These are phyloP conservation scores for Eulemur mongoz DNA, from an alignment of 2,797 vertebrate genomes.

Conservation along the genomic window DNA sequence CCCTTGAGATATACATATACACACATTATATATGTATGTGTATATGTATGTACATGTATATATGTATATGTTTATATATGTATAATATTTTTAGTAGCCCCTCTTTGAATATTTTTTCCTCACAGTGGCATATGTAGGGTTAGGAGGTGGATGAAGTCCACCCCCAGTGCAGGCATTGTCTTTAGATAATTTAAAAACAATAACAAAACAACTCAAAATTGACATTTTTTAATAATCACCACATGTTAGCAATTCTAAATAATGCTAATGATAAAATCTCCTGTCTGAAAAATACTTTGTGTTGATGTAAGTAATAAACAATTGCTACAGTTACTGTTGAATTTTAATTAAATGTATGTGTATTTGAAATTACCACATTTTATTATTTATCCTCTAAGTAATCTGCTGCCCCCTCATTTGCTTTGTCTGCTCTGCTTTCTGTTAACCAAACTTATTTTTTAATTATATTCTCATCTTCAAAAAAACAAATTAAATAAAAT, in stretches of 20 bases:
- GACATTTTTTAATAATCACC: not conserved
- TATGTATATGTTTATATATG: not conserved
- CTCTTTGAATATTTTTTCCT: not conserved
- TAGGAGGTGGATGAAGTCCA: not conserved
- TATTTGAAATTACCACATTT: not conserved
- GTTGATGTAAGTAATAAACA: not conserved
- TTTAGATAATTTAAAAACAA: not conserved
- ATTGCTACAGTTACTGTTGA: not conserved
- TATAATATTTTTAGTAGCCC: not conserved
- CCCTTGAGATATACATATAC: not conserved
- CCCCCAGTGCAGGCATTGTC: not conserved
- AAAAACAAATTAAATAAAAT: not conserved
- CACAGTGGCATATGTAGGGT: not conserved
- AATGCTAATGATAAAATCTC: not conserved
- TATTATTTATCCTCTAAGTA: not conserved
- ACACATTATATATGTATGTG: not conserved
- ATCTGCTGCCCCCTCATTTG: not conserved
- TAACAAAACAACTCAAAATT: not conserved
- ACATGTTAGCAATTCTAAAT: not conserved
- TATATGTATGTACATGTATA: not conserved
- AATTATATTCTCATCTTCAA: not conserved
- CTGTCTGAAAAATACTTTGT: not conserved
- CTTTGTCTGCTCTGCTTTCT: not conserved
- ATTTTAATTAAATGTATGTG: not conserved
- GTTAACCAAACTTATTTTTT: not conserved